phyloP scores from a whole-genome alignment of 2,888 invertebrate species.

The Allacma fusca region DNA sequence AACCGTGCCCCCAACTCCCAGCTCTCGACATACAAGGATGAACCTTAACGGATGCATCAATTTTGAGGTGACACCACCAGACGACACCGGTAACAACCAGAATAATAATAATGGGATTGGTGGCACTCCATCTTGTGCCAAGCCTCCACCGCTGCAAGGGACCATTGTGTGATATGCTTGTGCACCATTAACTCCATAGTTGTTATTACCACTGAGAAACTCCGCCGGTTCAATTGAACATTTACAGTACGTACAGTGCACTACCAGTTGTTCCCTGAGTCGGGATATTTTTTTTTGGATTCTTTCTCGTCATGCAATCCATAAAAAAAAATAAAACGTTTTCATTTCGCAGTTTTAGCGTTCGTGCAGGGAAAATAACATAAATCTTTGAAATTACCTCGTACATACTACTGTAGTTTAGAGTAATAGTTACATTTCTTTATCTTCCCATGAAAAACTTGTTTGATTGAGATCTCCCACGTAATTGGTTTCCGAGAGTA shows the following conservation, averaged over 20 bases:
- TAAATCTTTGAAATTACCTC: too few relatives aligned
- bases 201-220: neutral
- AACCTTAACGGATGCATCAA: slow-evolving; percentile 58
- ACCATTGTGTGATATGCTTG: slow-evolving; percentile 59
- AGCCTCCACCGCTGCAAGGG: slow-evolving; percentile 59
- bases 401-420: too few relatives aligned
- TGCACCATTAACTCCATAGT: neutral
- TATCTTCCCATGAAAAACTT: too few relatives aligned
- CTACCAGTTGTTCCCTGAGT: too few relatives aligned
- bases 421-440: too few relatives aligned
- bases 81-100: slow-evolving; percentile 32
- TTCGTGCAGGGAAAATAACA: too few relatives aligned
- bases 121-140: slow-evolving; percentile 37
- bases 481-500: too few relatives aligned
- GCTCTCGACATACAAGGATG: slow-evolving; percentile 46
- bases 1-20: slow-evolving; percentile 42
- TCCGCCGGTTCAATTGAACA: neutral
- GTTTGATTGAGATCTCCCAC: too few relatives aligned
- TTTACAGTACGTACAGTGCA: neutral
- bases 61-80: slow-evolving; percentile 59
- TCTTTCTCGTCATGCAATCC: too few relatives aligned
- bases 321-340: too few relatives aligned
- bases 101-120: slow-evolving; percentile 23
- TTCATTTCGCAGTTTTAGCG: too few relatives aligned
- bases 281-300: too few relatives aligned